Conservation (phyloP, 2,888 invertebrate species). For the Harmothoe impar region DNA sequence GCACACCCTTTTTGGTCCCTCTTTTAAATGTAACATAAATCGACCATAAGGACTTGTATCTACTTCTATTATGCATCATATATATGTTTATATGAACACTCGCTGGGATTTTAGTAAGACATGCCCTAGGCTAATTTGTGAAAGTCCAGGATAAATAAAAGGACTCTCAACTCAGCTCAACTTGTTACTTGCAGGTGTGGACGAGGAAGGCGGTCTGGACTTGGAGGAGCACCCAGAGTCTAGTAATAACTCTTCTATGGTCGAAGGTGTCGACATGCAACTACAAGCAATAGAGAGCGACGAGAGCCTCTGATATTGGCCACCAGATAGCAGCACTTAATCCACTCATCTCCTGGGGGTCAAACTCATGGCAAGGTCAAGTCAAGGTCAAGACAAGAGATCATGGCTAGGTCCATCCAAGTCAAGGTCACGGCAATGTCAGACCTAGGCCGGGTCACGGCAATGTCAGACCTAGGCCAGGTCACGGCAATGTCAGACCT, state of each 20-base stretch:
- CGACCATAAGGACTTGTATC: too few species aligned
- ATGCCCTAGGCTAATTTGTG: too few species aligned
- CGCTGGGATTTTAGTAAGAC: too few species aligned
- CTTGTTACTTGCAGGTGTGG: neutral
- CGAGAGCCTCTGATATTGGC: conserved; percentile 82
- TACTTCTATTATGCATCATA: too few species aligned
- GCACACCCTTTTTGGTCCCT: too few species aligned
- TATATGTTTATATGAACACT: too few species aligned
- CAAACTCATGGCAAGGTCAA: neutral
- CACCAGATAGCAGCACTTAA: conserved; percentile 39
- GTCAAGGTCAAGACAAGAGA: neutral
- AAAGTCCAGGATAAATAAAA: too few species aligned
- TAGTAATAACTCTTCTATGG: conserved; percentile 69
- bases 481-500: neutral
- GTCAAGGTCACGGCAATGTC: neutral
- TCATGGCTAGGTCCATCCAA: too few species aligned
- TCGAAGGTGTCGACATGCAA: conserved; percentile 79
- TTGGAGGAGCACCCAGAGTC: conserved; percentile 64
- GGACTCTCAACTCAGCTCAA: too few species aligned
- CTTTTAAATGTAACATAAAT: too few species aligned
- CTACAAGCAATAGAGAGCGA: conserved; percentile 83
- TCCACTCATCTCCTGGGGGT: neutral
- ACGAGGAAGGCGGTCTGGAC: conserved; percentile 59
- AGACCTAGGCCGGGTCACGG: too few species aligned
- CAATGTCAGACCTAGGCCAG: neutral